Evolutionary conservation across 2,888 invertebrate genomes (phyloP).

Genomic region (Holacanthella duospinosa): DNA sequence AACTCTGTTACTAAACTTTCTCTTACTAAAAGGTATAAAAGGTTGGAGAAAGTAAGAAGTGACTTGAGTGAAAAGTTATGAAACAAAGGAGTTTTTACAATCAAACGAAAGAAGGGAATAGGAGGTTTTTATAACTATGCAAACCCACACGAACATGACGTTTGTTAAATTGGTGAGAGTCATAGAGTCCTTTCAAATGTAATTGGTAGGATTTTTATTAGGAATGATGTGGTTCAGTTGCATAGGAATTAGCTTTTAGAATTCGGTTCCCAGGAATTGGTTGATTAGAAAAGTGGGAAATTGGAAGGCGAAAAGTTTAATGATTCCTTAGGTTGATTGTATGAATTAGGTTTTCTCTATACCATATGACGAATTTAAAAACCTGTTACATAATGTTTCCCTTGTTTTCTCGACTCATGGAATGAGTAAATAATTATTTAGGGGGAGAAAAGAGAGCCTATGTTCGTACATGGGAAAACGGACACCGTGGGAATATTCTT

Average conservation of each 20-base stretch:
- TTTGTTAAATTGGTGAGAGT: background rate
- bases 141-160: background rate
- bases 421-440: background rate
- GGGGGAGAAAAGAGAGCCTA: background rate
- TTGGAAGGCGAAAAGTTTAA: background rate
- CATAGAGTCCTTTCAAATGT: background rate
- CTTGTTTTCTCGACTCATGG: background rate
- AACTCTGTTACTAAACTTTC: too few species aligned
- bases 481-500: constrained; percentile 34
- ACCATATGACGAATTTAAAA: background rate
- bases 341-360: background rate
- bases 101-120: too few species aligned
- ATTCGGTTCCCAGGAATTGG: background rate
- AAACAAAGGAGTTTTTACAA: too few species aligned
- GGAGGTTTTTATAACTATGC: too few species aligned
- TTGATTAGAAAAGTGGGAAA: background rate
- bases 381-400: background rate
- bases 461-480: constrained; percentile 31
- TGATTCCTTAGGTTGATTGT: background rate
- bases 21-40: too few species aligned
- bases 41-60: too few species aligned
- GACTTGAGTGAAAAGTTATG: too few species aligned
- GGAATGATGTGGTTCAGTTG: too few species aligned
- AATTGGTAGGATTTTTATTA: too few species aligned
- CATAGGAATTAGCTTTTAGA: too few species aligned